Conservation (phyloP, 2,113 vertebrate genomes). For the Halichoerus grypus region DNA sequence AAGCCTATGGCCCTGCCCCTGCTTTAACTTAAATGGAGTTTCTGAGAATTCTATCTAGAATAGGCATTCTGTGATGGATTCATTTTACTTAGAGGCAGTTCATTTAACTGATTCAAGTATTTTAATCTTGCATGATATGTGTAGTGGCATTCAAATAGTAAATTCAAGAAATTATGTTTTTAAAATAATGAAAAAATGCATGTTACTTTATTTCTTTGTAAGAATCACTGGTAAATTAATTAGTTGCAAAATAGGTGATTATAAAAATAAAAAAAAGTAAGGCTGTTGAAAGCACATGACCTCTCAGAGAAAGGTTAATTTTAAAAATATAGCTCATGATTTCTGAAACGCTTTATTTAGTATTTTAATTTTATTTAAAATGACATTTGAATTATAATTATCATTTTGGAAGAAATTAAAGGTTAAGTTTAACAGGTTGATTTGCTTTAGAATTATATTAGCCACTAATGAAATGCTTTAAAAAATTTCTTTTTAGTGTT, state of each 20-base stretch:
- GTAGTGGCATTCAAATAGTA: constrained; percentile 39
- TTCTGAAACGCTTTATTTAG: constrained; percentile 64
- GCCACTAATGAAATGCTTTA: constrained; percentile 50
- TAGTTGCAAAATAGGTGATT: constrained; percentile 71
- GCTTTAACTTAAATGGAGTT: not conserved
- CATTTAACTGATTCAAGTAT: constrained; percentile 33
- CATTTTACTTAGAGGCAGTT: constrained; percentile 30
- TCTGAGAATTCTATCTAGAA: not conserved
- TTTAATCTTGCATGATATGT: not conserved
- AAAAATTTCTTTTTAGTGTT: constrained; percentile 84
- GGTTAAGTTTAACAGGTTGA: constrained; percentile 58
- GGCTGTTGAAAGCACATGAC: constrained; percentile 64
- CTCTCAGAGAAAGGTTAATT: constrained; percentile 69
- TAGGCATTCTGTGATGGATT: not conserved
- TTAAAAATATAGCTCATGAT: constrained; percentile 53
- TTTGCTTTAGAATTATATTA: constrained; percentile 37
- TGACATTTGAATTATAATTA: constrained; percentile 61
- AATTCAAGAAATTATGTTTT: constrained; percentile 68
- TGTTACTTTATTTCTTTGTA: constrained; percentile 52
- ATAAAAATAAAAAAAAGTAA: constrained; percentile 59
- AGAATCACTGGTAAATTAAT: constrained; percentile 68
- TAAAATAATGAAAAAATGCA: constrained; percentile 65
- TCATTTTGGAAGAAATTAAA: constrained; percentile 64
- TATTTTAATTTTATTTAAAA: constrained; percentile 69
- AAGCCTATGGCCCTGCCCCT: not conserved